phyloP scores from a whole-genome alignment of 2,797 vertebrate genomes.

The Pyrocephalus nanus region DNA sequence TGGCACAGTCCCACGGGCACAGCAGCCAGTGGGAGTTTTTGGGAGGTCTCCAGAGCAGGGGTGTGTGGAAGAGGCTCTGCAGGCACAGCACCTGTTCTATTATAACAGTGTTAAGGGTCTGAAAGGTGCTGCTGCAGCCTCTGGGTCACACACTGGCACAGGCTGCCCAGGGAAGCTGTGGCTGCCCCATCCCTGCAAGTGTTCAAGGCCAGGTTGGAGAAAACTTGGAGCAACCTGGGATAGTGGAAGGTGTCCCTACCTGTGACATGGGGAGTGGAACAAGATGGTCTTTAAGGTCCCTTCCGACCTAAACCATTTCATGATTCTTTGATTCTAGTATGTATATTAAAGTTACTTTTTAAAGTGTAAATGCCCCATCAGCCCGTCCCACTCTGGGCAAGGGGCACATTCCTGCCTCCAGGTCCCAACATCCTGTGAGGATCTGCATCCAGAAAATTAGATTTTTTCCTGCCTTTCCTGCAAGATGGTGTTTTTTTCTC shows the following conservation, averaged over 20 bases:
- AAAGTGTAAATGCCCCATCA: background rate
- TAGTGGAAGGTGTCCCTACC: background rate
- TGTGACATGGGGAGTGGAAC: background rate
- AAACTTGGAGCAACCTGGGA: background rate
- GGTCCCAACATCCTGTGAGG: background rate
- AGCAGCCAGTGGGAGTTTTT: background rate
- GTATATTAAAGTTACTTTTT: background rate
- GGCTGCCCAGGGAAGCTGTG: background rate
- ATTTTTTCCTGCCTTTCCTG: background rate
- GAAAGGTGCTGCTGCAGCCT: background rate
- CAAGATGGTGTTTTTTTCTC: background rate
- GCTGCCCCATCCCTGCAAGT: background rate
- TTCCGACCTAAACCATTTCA: background rate
- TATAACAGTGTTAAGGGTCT: background rate
- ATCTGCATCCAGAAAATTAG: background rate
- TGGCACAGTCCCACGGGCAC: background rate
- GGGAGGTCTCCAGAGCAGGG: background rate
- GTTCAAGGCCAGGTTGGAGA: fast-evolving
- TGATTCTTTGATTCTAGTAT: background rate
- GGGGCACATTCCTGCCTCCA: background rate
- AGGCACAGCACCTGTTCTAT: background rate
- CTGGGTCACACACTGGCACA: background rate
- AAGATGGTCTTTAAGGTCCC: background rate
- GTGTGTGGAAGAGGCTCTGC: background rate
- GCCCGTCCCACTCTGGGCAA: fast-evolving